Evolutionary conservation across 2,888 invertebrate species (phyloP).

Genomic region (Microctonus aethiopoides): DNA sequence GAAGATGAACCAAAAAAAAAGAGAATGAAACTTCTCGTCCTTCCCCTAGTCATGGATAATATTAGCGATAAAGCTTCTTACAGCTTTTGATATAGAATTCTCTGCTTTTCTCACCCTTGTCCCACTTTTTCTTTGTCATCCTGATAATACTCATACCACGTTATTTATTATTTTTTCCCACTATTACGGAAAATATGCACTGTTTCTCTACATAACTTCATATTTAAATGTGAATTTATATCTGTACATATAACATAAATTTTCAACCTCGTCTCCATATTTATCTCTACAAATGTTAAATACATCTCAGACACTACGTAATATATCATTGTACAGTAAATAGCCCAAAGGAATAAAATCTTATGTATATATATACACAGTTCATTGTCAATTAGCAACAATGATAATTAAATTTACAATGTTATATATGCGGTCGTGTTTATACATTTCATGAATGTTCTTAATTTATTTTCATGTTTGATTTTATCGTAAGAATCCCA

Average conservation of each 20-base stretch:
- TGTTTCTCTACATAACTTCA: not conserved
- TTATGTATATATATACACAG: too few relatives aligned
- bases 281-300: not conserved
- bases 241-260: not conserved
- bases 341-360: too few relatives aligned
- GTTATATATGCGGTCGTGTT: too few relatives aligned
- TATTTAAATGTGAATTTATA: not conserved
- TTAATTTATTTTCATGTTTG: too few relatives aligned
- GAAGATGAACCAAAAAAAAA: conserved; percentile 19
- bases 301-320: not conserved
- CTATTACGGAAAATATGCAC: not conserved
- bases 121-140: not conserved
- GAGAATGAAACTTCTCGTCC: conserved; percentile 5
- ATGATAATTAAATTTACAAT: too few relatives aligned
- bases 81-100: conserved; percentile 29
- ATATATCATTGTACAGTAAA: too few relatives aligned
- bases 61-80: conserved; percentile 39
- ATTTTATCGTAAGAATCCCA: too few relatives aligned
- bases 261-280: not conserved
- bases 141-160: not conserved
- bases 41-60: conserved; percentile 27
- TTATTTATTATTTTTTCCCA: not conserved
- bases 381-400: too few relatives aligned
- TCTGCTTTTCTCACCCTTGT: conserved; percentile 6
- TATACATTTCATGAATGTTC: too few relatives aligned